Base-by-base conservation (phyloP, 1,140 invertebrate genomes). In the Intoshia linei region DNA sequence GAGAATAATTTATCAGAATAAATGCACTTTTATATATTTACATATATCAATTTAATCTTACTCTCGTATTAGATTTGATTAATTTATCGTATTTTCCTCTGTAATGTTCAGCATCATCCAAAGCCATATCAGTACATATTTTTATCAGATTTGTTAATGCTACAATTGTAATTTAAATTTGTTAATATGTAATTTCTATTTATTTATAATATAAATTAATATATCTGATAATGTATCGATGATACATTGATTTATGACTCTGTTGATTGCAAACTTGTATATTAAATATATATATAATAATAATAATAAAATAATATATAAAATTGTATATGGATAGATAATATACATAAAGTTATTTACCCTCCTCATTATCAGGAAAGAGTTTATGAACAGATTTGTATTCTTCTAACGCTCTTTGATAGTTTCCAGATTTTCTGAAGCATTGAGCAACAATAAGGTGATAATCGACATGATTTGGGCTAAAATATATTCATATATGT, bases 391-490 rank as follows among this genome's bases (percentile, higher is more conserved):
- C 72, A 40, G 48, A 66, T 55, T 74, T 72, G 51, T 77, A 81
- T 20, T 70, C 67, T 30, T 68, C 65, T 10, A 79, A 50, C 35
- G 77, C 75, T 48, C 69, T 68, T 47, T 72, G 73, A 50, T 74
- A 75, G 55, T 72, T 74, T 15, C 75, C 75, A 41, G 67, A 71
- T 44, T 72, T 63, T 37, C 73, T 60, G 45, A 76, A 66, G 56
- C 74, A 77, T 23, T 71, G 70, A 17, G 74, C 77, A 21, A 77
- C 70, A 50, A 75, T 67, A 42, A 81, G 59, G 48, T 71, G 67
- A 69, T 76, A 75, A 50, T 73, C 72, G 0, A 73, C 68, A 49
- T 78, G 67, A 44, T 68, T 68, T 1, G 76, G 76, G 55, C 61
- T 62, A 42, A 29, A 45, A 46, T 22, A 27, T 2, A n/a, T 13